A percentile compares a stretch with the other conserved stretches of the same genome.
Conservation (phyloP, 2,113 vertebrate genomes). For the Heliornis fulica region DNA sequence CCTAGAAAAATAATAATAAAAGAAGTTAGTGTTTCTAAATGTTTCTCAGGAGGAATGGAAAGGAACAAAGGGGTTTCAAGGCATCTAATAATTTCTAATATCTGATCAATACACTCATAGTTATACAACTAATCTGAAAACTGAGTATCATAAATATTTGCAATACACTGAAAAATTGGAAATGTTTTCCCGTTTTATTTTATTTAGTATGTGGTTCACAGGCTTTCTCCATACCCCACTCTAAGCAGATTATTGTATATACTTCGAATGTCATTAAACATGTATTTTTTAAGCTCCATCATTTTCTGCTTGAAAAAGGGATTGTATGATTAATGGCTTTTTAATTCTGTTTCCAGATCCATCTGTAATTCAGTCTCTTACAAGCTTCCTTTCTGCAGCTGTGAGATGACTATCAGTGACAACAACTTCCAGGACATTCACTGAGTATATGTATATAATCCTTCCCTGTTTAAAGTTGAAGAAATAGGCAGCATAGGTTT, state of each 20-base stretch:
- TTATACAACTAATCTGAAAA: not conserved
- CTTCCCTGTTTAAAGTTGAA: not conserved
- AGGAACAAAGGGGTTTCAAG: not conserved
- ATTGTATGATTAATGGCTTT: not conserved
- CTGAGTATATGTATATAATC: accelerated
- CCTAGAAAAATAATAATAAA: not conserved
- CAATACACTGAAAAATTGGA: not conserved
- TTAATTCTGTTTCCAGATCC: not conserved
- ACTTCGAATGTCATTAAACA: not conserved
- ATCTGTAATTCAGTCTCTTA: not conserved
- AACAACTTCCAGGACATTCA: not conserved
- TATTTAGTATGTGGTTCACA: not conserved
- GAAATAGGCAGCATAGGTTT: not conserved
- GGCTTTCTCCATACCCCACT: accelerated
- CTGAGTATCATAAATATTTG: not conserved
- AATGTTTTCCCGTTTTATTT: not conserved
- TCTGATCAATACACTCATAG: not conserved
- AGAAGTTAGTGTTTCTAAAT: not conserved
- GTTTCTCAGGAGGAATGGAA: not conserved
- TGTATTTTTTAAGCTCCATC: not conserved
- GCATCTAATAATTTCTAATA: not conserved
- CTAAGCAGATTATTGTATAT: not conserved
- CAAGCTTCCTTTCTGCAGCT: not conserved
- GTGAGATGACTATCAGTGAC: not conserved
- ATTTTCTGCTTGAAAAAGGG: not conserved